Conservation (phyloP, 1,140 invertebrate genomes). For the Eupeodes corollae region DNA sequence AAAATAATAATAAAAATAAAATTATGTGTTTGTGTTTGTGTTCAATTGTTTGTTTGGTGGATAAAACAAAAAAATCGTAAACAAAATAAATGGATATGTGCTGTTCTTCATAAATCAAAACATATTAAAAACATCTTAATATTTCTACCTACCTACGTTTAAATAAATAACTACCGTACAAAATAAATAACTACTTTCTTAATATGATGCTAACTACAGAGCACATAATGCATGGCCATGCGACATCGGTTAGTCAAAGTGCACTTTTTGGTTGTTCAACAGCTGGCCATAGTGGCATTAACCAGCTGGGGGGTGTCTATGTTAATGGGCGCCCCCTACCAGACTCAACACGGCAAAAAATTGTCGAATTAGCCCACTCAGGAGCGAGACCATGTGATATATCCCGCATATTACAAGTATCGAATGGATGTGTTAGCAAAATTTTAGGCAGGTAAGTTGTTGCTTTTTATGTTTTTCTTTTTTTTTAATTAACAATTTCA, state of each 20-base stretch:
- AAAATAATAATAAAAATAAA: no score
- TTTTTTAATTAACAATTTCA: neutral
- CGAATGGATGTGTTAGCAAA: slow-evolving; percentile 91
- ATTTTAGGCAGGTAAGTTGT: slow-evolving; percentile 78
- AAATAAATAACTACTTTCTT: no score
- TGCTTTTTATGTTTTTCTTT: neutral
- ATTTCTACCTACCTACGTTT: no score
- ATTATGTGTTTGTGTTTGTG: no score
- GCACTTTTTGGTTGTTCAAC: slow-evolving; percentile 63
- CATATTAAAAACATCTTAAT: no score
- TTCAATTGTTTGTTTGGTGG: no score
- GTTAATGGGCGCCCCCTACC: slow-evolving; percentile 95
- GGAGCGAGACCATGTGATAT: slow-evolving; percentile 97
- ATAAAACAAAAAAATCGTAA: no score
- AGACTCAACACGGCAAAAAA: slow-evolving; percentile 92
- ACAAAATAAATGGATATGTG: no score
- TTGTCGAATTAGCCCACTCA: slow-evolving; percentile 93
- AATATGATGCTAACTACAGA: slow-evolving; percentile 34
- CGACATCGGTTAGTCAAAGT: slow-evolving; percentile 42
- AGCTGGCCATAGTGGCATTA: slow-evolving; percentile 90
- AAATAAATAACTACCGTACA: no score
- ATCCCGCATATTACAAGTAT: slow-evolving; percentile 89
- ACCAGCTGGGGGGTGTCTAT: slow-evolving; percentile 96
- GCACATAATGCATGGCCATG: slow-evolving; percentile 34
- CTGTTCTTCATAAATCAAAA: no score